These are phyloP conservation scores for Poeciliopsis paucimaculata DNA, from an alignment of 2,797 vertebrate species.

Conservation along the genomic window DNA sequence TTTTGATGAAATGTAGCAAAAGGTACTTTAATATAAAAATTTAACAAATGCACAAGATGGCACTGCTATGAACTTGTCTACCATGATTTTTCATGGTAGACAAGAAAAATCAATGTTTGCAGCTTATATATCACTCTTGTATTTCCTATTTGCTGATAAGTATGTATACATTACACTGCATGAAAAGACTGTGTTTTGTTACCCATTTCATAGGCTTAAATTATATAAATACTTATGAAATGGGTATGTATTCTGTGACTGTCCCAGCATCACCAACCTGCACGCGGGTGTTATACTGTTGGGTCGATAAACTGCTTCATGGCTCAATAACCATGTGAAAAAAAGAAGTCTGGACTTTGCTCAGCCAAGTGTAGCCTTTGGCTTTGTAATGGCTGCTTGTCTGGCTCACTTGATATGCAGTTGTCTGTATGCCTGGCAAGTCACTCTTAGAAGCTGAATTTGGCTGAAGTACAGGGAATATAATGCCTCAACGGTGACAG, in stretches of 20 bases:
- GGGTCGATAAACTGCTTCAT: slow-evolving; percentile 62
- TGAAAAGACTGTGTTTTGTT: slow-evolving; percentile 21
- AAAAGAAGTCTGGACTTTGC: slow-evolving; percentile 57
- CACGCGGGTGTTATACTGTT: slow-evolving; percentile 56
- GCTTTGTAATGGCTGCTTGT: slow-evolving; percentile 43
- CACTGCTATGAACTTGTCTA: background rate
- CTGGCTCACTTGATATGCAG: slow-evolving; percentile 54
- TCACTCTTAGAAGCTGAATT: slow-evolving; percentile 30
- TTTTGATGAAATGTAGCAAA: slow-evolving; percentile 7
- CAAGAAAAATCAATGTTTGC: background rate
- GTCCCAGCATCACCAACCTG: slow-evolving; percentile 22
- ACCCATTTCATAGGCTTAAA: slow-evolving; percentile 3
- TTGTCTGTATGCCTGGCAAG: slow-evolving; percentile 24
- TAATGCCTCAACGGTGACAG: slow-evolving; percentile 6
- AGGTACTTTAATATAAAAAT: slow-evolving; percentile 2
- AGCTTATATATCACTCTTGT: background rate
- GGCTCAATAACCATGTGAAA: slow-evolving; percentile 67
- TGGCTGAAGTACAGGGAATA: slow-evolving; percentile 24
- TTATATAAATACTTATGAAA: background rate
- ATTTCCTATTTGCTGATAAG: background rate
- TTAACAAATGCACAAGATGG: background rate
- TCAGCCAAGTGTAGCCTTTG: slow-evolving; percentile 44
- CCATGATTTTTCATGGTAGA: too few species aligned
- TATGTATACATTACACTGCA: background rate
- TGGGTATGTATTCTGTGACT: background rate